These are phyloP conservation scores for Dorcus hopei DNA, from an alignment of 2,888 invertebrate genomes.

Conservation along the genomic window DNA sequence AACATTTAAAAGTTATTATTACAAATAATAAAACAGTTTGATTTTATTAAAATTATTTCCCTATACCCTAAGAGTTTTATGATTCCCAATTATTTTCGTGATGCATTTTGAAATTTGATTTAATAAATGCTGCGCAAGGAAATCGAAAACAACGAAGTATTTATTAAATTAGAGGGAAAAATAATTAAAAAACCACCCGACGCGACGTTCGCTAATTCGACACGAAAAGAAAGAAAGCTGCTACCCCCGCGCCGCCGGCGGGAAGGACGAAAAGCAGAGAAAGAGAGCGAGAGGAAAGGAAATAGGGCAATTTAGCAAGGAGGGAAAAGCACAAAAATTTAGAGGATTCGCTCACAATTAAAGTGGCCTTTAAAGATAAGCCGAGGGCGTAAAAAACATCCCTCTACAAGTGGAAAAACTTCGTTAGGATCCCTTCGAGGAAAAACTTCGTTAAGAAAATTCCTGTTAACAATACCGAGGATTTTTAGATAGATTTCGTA, in stretches of 20 bases:
- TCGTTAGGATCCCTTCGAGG: conserved; percentile 43
- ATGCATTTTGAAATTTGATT: too few relatives aligned
- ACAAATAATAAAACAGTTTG: too few relatives aligned
- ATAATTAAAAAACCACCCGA: neutral
- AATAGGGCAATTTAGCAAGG: conserved; percentile 43
- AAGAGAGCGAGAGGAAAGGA: conserved; percentile 25
- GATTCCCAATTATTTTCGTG: too few relatives aligned
- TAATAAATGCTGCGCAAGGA: too few relatives aligned
- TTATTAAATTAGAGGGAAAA: neutral
- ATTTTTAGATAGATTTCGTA: conserved; percentile 43
- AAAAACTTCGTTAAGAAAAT: conserved; percentile 43
- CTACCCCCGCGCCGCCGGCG: neutral
- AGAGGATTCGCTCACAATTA: conserved; percentile 45
- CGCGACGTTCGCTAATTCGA: neutral
- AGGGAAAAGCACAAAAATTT: conserved; percentile 36
- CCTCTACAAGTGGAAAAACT: conserved; percentile 45
- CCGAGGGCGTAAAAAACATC: conserved; percentile 49
- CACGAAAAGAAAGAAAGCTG: neutral
- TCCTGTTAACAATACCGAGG: conserved; percentile 42
- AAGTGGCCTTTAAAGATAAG: conserved; percentile 50
- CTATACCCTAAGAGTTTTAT: too few relatives aligned
- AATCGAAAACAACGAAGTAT: too few relatives aligned
- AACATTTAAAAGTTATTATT: too few relatives aligned
- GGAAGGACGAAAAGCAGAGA: neutral
- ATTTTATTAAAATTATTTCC: too few relatives aligned